Evolutionary conservation across 2,888 invertebrate species (phyloP).

Genomic region (Phyllotreta striolata): DNA sequence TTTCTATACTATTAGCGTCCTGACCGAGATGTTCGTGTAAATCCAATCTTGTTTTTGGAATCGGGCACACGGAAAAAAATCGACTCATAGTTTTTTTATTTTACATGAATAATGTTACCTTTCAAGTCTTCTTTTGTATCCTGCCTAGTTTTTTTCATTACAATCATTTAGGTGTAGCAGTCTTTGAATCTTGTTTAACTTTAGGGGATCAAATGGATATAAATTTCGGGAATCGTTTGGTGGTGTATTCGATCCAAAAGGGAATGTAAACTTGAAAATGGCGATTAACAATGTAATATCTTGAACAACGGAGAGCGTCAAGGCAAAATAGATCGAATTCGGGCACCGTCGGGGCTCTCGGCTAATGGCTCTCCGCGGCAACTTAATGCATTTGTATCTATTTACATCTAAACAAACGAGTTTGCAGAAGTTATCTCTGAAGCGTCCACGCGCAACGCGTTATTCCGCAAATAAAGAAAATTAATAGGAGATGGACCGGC

Average conservation of each 20-base stretch:
- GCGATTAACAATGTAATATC: constrained; percentile 56
- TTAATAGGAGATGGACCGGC: too few species aligned
- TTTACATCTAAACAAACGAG: constrained; percentile 47
- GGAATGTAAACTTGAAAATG: constrained; percentile 50
- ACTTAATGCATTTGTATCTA: constrained; percentile 54
- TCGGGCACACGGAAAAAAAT: background rate
- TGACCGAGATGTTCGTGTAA: constrained; percentile 7
- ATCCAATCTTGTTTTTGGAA: background rate
- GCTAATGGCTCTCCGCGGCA: constrained; percentile 55
- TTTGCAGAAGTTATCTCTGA: constrained; percentile 8
- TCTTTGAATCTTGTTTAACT: too few species aligned
- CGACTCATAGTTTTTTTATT: constrained; percentile 1
- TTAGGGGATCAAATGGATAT: too few species aligned
- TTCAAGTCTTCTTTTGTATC: background rate
- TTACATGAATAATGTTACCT: background rate
- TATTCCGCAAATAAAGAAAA: too few species aligned
- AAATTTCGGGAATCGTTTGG: too few species aligned
- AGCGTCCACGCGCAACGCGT: background rate
- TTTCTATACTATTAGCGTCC: constrained; percentile 10
- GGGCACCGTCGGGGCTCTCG: constrained; percentile 28
- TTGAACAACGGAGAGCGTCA: constrained; percentile 38
- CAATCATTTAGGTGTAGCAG: too few species aligned
- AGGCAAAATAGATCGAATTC: constrained; percentile 41
- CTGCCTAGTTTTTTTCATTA: background rate
- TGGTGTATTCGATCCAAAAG: background rate